Base-by-base conservation (phyloP, 2,888 invertebrate species). In the Drepana falcataria region DNA sequence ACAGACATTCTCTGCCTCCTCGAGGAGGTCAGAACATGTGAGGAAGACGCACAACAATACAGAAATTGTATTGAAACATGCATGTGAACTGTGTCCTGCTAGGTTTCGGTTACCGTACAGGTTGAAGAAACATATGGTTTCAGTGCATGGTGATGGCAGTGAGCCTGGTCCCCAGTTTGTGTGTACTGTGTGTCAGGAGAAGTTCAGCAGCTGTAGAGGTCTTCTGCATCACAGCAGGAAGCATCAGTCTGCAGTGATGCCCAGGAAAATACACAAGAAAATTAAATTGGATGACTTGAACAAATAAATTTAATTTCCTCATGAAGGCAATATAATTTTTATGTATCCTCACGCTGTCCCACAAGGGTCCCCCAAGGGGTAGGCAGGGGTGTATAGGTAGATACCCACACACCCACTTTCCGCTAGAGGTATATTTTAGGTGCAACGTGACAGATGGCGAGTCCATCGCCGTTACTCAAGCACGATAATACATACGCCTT, bases 1-100 rank as follows among this genome's bases (percentile, higher is more conserved):
- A 0, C 83, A 85, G 54, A 66, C 79, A 0, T 90, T 90, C 61
- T 81, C 83, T 0, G 85, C 86, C 0, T 85, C 89, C 0, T 89
- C 89, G 0, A 68, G 89, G 55, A 69, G 85, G 1, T 89, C 89
- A 0, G 82, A 82, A 55, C 89, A 90, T 54, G 70, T 88, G 2
- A 68, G 79, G 0, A 85, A 75, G 53, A 64, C 58, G 2, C 89
- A 90, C 53, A 79, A 55, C 48, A 63, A 73, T 21, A 48, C 68
- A 0, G 74, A 75, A 4, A 64, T 69, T 0, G 59, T 73, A 0
- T 53, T 82, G 2, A 86, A 77, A 48, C 79, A 89, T 55, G 69
- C 61, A 0, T 90, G 89, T 55, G 61, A 73, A 0, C 59, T 71
- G 2, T 90, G 89, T 53, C 75, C 87, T 0, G 89, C 89, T 0